Percentiles rank a stretch among this genome's conserved stretches.
These are phyloP conservation scores for Rhinella marina DNA, from an alignment of 2,797 vertebrate genomes.

Conservation along the genomic window DNA sequence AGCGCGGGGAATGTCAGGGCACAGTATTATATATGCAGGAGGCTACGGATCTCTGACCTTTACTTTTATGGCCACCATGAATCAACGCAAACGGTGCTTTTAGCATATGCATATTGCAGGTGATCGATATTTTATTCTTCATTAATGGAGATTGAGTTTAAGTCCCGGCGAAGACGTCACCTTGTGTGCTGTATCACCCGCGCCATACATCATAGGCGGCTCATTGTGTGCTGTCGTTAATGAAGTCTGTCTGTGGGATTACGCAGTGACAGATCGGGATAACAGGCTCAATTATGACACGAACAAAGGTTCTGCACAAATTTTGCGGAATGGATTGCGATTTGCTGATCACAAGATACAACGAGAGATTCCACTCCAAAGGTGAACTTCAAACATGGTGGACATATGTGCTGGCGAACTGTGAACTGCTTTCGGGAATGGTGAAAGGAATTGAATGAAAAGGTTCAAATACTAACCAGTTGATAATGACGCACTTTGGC, in stretches of 20 bases:
- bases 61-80: constrained; percentile 54
- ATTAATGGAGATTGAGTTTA: constrained; percentile 57
- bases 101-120: constrained; percentile 57
- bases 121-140: constrained; percentile 60
- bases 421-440: neutral
- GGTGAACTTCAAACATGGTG: neutral
- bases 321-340: neutral
- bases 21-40: constrained; percentile 53
- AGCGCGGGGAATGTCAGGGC: constrained; percentile 54
- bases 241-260: neutral
- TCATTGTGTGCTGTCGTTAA: constrained; percentile 10
- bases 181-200: constrained; percentile 44
- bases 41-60: constrained; percentile 51
- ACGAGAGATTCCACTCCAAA: neutral
- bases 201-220: constrained; percentile 19
- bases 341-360: neutral
- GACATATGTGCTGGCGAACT: neutral
- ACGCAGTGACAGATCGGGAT: neutral
- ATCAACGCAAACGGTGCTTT: constrained; percentile 61
- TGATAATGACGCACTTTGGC: too few species aligned
- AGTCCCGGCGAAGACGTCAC: constrained; percentile 29
- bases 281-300: neutral
- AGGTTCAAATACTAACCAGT: too few species aligned
- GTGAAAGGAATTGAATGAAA: neutral
- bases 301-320: neutral